These are phyloP conservation scores for Pachliopta kotzebuea DNA, from an alignment of 2,888 invertebrate species.

Conservation along the genomic window DNA sequence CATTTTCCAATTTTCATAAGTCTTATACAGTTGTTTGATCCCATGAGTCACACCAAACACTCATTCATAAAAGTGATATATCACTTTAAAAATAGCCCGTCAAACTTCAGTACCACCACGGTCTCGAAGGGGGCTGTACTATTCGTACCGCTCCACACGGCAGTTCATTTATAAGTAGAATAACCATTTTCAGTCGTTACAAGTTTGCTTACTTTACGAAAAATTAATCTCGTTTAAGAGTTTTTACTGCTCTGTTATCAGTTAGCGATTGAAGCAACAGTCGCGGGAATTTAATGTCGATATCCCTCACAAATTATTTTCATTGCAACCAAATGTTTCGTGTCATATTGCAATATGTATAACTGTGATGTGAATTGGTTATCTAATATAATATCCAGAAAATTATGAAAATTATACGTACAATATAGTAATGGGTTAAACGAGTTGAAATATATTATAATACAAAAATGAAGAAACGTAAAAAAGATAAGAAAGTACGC, in stretches of 20 bases:
- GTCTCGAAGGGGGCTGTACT: conserved; percentile 15
- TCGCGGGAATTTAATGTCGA: no score
- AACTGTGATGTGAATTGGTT: no score
- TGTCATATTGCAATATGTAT: no score
- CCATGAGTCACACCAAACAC: conserved; percentile 29
- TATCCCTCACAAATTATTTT: no score
- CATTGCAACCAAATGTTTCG: no score
- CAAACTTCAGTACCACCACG: conserved; percentile 31
- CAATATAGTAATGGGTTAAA: no score
- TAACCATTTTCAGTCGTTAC: conserved; percentile 4
- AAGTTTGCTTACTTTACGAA: conserved; percentile 16
- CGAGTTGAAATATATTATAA: not conserved
- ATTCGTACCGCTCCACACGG: conserved; percentile 9
- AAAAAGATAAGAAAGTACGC: conserved; percentile 57
- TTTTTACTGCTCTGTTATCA: conserved; percentile 8
- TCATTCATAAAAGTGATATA: conserved; percentile 29
- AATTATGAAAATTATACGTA: no score
- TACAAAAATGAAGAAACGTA: conserved; percentile 60
- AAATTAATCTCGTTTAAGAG: conserved; percentile 9
- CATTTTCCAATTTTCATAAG: conserved; percentile 1
- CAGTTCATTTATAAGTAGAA: conserved; percentile 2
- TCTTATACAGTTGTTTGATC: conserved; percentile 7
- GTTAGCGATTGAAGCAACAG: not conserved
- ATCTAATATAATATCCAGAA: no score
- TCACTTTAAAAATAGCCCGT: conserved; percentile 34